Base-by-base conservation (phyloP, 2,797 vertebrate genomes). In the Gymnothorax reevesii region DNA sequence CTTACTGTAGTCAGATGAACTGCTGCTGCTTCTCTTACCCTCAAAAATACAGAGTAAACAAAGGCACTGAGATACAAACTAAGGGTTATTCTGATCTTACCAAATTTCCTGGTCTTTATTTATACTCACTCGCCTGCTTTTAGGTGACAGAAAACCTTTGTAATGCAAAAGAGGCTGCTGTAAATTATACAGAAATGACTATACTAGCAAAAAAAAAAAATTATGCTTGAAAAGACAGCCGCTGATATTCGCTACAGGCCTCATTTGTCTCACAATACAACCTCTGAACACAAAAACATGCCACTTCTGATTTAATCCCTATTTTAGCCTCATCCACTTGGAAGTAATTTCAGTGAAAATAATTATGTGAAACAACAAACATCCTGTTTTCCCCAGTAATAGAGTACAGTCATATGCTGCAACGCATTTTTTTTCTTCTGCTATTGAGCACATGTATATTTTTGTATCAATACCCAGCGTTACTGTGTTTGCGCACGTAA, bases 201-300 rank as follows among this genome's bases (percentile, higher is more conserved):
- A 79, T 7, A 49, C 33, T 42, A 42, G 33, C n/a, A n/a, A 49
- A 73, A 77, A 79, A 42, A 79, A 4, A 42, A 7, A 79, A 79
- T 79, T 42, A 79, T 52, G 75, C 52, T 79, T 17, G 52, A 52
- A 52, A 79, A 52, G 42, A 54, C 75, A 22, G 75, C 75, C 52
- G 42, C 75, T 20, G 60, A 79, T 20, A 52, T 22, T 15, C 8
- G 17, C 25, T 5, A 22, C 7, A 6, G 20, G 42, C 49, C 42
- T 79, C 42, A 79, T 25, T 52, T 79, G 42, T 4, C 75, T 1
- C 52, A 79, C 75, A 52, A 42, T 79, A 52, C 42, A 5, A 64
- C 60, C 60, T 64, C 60, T 64, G 60, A 20, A 64, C 60, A 17
- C 60, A 64, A 79, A 79, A 79, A 77, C 75, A 79, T 79, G 75